phyloP scores from a whole-genome alignment of 2,888 invertebrate species.

The Quadroppia sp. region DNA sequence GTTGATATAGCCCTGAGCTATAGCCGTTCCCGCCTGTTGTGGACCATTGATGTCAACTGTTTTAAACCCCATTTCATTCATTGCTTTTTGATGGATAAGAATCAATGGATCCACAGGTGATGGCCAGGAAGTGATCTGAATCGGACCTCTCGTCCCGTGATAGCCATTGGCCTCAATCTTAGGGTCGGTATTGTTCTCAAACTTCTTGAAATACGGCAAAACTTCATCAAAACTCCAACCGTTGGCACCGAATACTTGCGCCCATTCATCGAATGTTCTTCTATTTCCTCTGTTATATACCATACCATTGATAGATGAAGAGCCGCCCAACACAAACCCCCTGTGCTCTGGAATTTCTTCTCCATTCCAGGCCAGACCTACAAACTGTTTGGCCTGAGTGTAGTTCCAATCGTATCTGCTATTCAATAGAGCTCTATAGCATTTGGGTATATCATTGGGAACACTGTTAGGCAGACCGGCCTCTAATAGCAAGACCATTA shows the following conservation, averaged over 20 bases:
- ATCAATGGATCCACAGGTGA: background rate
- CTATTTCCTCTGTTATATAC: too few species aligned
- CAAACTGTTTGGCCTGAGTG: too few species aligned
- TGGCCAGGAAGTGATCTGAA: background rate
- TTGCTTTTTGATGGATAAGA: background rate
- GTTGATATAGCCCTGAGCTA: background rate
- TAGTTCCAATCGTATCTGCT: too few species aligned
- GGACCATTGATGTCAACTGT: conserved; percentile 6
- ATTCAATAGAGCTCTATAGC: too few species aligned
- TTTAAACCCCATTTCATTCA: background rate
- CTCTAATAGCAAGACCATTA: too few species aligned
- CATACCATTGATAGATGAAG: too few species aligned
- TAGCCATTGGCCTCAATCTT: background rate
- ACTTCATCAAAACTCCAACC: background rate
- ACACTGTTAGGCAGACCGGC: too few species aligned
- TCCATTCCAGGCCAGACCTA: too few species aligned
- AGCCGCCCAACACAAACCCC: too few species aligned
- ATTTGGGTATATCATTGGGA: too few species aligned
- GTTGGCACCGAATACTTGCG: background rate
- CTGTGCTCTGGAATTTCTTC: too few species aligned
- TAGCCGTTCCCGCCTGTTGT: background rate
- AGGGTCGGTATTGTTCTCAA: background rate
- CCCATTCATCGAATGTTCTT: background rate
- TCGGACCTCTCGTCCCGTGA: background rate
- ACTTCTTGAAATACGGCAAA: background rate